Conservation (phyloP, 2,888 invertebrate species). For the Scaptomyza flava region DNA sequence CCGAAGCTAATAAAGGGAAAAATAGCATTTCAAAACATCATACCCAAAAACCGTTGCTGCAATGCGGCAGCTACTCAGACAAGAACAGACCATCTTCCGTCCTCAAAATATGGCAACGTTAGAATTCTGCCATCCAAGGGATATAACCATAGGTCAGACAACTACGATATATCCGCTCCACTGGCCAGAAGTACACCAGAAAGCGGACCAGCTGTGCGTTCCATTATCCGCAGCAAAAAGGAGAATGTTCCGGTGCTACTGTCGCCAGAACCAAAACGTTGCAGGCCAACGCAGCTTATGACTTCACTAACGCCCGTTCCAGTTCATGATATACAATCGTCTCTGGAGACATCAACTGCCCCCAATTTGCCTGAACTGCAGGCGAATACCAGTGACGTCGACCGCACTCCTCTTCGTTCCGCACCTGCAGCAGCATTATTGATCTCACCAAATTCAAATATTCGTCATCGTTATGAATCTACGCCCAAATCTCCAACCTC, state of each 20-base stretch:
- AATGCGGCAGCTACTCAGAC: conserved; percentile 30
- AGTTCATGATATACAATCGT: neutral
- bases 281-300: neutral
- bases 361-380: neutral
- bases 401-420: neutral
- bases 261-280: conserved; percentile 56
- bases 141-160: neutral
- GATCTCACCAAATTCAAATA: neutral
- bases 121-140: conserved; percentile 16
- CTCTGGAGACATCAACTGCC: neutral
- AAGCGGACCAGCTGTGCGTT: neutral
- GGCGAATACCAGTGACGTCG: neutral
- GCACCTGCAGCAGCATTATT: neutral
- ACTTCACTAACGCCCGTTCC: neutral
- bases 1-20: conserved; percentile 78
- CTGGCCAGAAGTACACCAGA: conserved; percentile 62
- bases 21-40: conserved; percentile 75
- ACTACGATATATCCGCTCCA: conserved; percentile 24
- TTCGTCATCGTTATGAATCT: no score
- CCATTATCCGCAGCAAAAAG: conserved; percentile 15
- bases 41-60: conserved; percentile 75
- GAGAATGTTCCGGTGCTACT: conserved; percentile 41
- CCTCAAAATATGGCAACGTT: conserved; percentile 17
- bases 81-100: conserved; percentile 18
- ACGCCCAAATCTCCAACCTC: neutral